Evolutionary conservation across 2,888 invertebrate genomes (phyloP), one percentile per base, ranked within the genome.

Genomic region (Odontomyia ornata): DNA sequence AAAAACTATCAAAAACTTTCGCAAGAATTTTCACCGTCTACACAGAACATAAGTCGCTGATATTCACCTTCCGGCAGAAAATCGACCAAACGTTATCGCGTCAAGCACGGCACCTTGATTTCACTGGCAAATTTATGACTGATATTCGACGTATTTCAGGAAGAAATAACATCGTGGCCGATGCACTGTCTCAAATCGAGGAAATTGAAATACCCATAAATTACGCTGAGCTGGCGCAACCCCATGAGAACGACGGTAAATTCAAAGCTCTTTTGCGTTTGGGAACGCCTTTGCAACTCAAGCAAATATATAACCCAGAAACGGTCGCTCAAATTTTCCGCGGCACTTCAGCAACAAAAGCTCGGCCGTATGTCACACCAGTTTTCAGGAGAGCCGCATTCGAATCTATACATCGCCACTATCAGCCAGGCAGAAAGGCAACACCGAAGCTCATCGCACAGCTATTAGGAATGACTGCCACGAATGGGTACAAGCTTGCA

Each of bases 51-150:
- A 79, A 76, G 57, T 77, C 77, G 0, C 15, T 79, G 5, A 69
- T 73, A 0, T 83, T 77, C 47, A 84, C 84, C 1, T 82, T 86
- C 76, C 15, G 67, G 9, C 76, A 81, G 78, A 81, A 81, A 2
- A 27, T 78, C 3, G 81, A 82, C 0, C 82, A 82, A 7, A 81
- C 81, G 27, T 83, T 84, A 0, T 85, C 85, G 1, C 73, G 84
- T 4, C 84, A 85, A 76, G 79, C 81, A 7, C 77, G 84, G 0
- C 82, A 86, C 11, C 57, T 79, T 36, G 77, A 79, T 28, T 72
- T 64, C 15, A 79, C 77, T 18, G 67, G 76, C 15, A 75, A 75
- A 27, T 77, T 71, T 71, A 73, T 73, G 1, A 79, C 77, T 13
- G 75, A 77, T 15, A 77, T 79, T 28, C 67, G 43, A 9, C 76